Percentiles rank a stretch among this genome's conserved stretches.
phyloP scores from a whole-genome alignment of 2,113 vertebrate species.

The Forbesichthys agassizii region DNA sequence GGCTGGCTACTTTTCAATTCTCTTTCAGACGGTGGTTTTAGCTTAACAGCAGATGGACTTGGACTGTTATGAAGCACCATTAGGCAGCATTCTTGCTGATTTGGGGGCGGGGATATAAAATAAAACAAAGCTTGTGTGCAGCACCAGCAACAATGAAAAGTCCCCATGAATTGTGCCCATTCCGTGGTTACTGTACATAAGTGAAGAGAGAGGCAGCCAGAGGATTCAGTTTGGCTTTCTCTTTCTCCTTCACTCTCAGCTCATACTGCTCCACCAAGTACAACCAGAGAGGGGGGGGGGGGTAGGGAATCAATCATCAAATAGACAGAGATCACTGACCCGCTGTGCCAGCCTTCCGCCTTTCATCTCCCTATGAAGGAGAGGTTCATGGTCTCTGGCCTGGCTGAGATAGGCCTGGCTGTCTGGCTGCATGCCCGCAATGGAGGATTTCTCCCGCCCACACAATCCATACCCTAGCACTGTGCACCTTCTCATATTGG shows the following conservation, averaged over 20 bases:
- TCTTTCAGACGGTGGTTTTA: no score
- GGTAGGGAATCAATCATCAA: neutral
- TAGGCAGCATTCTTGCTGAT: no score
- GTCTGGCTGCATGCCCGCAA: conserved; percentile 35
- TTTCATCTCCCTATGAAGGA: conserved; percentile 28
- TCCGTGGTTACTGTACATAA: neutral
- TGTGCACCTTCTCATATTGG: no score
- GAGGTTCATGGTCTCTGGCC: conserved; percentile 24
- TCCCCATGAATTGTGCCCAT: no score
- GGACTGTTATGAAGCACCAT: no score
- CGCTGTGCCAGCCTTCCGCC: conserved; percentile 14
- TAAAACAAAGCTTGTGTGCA: no score
- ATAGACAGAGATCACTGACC: conserved; percentile 19
- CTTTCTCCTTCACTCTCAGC: neutral
- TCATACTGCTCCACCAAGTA: neutral
- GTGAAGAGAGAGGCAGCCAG: neutral
- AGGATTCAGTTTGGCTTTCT: neutral
- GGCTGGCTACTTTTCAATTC: no score
- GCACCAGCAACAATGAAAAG: no score
- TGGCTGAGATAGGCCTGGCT: conserved; percentile 18
- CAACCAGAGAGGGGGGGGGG: neutral
- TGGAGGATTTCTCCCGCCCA: conserved; percentile 34
- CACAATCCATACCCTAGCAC: conserved; percentile 48
- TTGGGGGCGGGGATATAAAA: no score
- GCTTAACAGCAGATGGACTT: no score